phyloP scores from a whole-genome alignment of 2,797 vertebrate genomes.

The Phoeniculus purpureus region DNA sequence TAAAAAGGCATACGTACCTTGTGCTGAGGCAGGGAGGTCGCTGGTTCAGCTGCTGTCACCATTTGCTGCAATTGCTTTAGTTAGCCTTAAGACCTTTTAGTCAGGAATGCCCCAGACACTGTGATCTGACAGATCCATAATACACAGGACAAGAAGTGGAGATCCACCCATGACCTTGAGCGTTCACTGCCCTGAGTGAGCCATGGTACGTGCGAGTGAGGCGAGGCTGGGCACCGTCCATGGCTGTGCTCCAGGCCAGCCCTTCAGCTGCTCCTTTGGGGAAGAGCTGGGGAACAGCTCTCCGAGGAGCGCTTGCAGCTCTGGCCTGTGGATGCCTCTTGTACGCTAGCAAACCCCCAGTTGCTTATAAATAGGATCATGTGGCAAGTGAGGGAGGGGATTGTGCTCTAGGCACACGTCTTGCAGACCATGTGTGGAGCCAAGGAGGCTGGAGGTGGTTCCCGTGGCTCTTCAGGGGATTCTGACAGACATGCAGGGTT shows the following conservation, averaged over 20 bases:
- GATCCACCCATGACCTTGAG: not conserved
- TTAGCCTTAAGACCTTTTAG: not conserved
- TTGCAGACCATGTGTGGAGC: not conserved
- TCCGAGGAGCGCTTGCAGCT: not conserved
- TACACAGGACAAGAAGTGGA: not conserved
- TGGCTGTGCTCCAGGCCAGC: not conserved
- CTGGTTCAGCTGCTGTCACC: not conserved
- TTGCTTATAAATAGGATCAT: not conserved
- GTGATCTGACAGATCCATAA: not conserved
- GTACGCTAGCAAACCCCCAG: not conserved
- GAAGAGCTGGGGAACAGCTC: not conserved
- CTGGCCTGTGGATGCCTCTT: not conserved
- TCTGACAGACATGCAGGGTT: fast-evolving
- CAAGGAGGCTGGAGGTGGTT: not conserved
- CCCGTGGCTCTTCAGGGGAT: not conserved
- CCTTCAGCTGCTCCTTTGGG: not conserved
- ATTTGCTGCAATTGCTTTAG: not conserved
- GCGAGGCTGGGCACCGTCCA: fast-evolving
- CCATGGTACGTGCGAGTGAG: not conserved
- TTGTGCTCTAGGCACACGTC: too few relatives aligned
- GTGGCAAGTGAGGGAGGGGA: not conserved
- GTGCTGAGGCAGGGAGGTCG: not conserved
- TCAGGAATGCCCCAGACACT: not conserved
- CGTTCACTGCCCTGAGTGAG: fast-evolving
- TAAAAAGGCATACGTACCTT: not conserved